Evolutionary conservation across 2,113 vertebrate genomes (phyloP), one percentile per base, ranked within the genome.

Genomic region (Cynoglossus semilaevis): DNA sequence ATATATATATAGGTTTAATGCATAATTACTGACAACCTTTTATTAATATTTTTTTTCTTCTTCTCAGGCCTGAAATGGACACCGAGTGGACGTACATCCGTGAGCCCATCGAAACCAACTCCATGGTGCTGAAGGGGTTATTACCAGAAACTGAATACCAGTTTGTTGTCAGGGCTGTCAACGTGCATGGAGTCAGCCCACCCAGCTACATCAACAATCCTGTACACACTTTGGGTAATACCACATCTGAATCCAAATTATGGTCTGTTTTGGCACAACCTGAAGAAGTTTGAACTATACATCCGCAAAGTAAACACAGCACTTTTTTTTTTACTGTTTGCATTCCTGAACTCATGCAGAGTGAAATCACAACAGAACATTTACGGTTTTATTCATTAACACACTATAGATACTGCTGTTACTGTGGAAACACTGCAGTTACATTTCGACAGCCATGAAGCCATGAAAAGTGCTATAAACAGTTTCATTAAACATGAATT

Each of bases 121-220:
- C 96, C 51, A 94, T 97, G 94, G 93, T 98, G 58, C 87, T 98
- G 64, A 97, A 94, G 79, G 95, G 93, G 19, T 84, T 99, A 8
- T 67, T 92, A 35, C 92, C 95, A 1, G 91, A 95, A 46, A 94
- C 93, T 0, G 89, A 91, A 65, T 98, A 98, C 70, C 95, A 93
- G 88, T 99, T 99, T 86, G 89, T 94, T 0, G 76, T 98, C 47
- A 88, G 91, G 80, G 92, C 95, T 0, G 82, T 90, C 36, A 99
- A 95, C 63, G 37, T 77, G 15, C 90, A 93, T 0, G 96, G 95
- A 48, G 72, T 86, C 29, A 95, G 96, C 53, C 81, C 87, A 1
- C 90, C 90, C 47, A 96, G 96, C 41, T 11, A 54, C 22, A 89
- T 93, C 1, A 99, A 94, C 0, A 81, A 83, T 2, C 47, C 89